Evolutionary conservation across 37 sponge, comb jelly and placozoan genomes (phyloP), one percentile per base, ranked within the genome.

Genomic region (Chondrilla cf. caribensis): DNA sequence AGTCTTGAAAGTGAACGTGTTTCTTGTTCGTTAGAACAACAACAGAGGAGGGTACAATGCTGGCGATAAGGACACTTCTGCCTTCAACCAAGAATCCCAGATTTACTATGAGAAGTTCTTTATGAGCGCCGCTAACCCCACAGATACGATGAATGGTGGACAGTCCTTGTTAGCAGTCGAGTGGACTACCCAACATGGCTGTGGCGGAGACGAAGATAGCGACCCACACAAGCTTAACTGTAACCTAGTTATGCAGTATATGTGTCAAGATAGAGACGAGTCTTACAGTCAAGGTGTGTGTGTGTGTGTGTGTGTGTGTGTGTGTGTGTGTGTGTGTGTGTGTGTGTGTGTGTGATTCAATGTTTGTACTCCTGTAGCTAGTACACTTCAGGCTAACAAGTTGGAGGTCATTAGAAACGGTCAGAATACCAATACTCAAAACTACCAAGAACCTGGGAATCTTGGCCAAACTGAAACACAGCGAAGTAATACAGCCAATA

Each of bases 161-260:
- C 70, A 58, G 79, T 80, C 87, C 58, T 11, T 29, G 5, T 82
- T 95, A 54, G 58, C 80, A 14, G 55, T 96, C 7, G 99, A 98
- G 82, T 98, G 99, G 99, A 98, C 99, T 39, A 98, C 96, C 79
- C 99, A 98, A 87, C 99, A 98, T 72, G 99, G 96, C 17, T 98
- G 99, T 82, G 99, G 99, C 0, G 97, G 97, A 0, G 87, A 91
- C 79, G 96, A 96, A 36, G 89, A 90, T 82, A 83, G 38, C 41
- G 96, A 93, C 80, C 93, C 99, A 2, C 92, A 95, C 89, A 98
- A 98, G 79, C 89, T 94, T 21, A 98, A 98, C 93, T 98, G 99
- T 73, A 91, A 98, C 80, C 54, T 98, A 3, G 96, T 98, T n/a
- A 66, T 98, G 62, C 99, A 98, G 91, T 94, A 90, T 82, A 96